Evolutionary conservation across 2,113 vertebrate genomes (phyloP), one percentile per base, ranked within the genome.

Genomic region (Corythornis madagascariensis): DNA sequence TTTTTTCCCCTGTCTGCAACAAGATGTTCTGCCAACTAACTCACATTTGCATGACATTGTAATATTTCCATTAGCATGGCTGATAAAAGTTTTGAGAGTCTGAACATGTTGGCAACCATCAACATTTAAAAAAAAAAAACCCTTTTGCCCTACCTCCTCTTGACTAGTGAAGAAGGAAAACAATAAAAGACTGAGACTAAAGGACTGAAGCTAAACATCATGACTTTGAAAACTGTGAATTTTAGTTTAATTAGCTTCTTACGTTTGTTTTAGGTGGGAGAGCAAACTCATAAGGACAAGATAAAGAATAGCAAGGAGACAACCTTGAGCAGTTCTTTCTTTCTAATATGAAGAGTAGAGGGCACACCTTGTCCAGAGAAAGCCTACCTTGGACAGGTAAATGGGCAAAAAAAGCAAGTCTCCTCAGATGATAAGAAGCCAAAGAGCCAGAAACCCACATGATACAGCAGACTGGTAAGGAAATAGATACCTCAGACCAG

Each of bases 1-100:
- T 52, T 64, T 40, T 86, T 86, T 61, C 6, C 56, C 75, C 40
- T 29, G 43, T 70, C 76, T 94, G 83, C 80, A 90, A 83, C 93
- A 89, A 86, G 72, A 94, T 92, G 92, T 95, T 95, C 93, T 95
- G 88, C 94, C 88, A 96, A 60, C 76, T 60, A 71, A 90, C 67
- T 88, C 83, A 66, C 92, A 95, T 88, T 93, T 95, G 72, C 90
- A 91, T 93, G 86, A 70, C 83, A 95, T 35, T 86, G 88, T 88
- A 94, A 94, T 93, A 92, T 90, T 95, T 88, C 83, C 79, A 91
- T 90, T 86, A 83, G 52, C 28, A 25, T 60, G 45, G 60, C 48
- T 83, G 83, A 83, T 90, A 80, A 77, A 89, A 70, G 56, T 83
- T 94, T 66, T 80, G 38, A 38, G 81, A 85, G 40, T 60, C 65